Evolutionary conservation across 2,797 vertebrate species (phyloP), one percentile per base, ranked within the genome.

Genomic region (Todus mexicanus): DNA sequence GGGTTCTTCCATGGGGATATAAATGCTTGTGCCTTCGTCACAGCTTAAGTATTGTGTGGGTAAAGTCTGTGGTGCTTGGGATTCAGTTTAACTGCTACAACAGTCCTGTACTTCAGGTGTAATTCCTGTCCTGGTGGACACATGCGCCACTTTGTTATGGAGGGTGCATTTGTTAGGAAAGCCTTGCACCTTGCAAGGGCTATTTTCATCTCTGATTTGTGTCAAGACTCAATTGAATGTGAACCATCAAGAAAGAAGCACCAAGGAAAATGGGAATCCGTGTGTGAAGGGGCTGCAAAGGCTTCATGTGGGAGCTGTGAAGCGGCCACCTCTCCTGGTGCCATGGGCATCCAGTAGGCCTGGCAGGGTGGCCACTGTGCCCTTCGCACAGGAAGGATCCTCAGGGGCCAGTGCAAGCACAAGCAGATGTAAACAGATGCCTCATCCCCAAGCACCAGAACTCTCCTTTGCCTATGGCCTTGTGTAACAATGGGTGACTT

Each of bases 401-500:
- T 12, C 5, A 2, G 26, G 38, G 54, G 26, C 31, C 6, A 1
- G 19, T 1, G 1, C 8, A 12, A 38, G 29, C 57, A 8, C 3
- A 4, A 8, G n/a, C n/a, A n/a, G n/a, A n/a, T 54, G 35, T 19
- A 4, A 15, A 4, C 1, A 8, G 80, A 31, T 23, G 1, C 12
- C 54, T 48, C 8, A 1, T 56, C 48, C 61, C 15, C 18, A 11
- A 5, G n/a, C n/a, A 10, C 42, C 7, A 11, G 2, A 3, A 7
- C 22, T 53, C 11, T 5, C 23, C 29, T 15, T 47, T 40, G 18
- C 33, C 23, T 29, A 3, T 22, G 26, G 7, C 19, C 29, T 38
- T 6, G 6, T 3, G 7, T 21, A 17, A 7, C 0, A 0, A 50
- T 0, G 1, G 16, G 29, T 10, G 37, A 22, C 53, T 51, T 70